These are phyloP conservation scores for Carassius gibelio DNA, from an alignment of 2,113 vertebrate species.

Conservation along the genomic window DNA sequence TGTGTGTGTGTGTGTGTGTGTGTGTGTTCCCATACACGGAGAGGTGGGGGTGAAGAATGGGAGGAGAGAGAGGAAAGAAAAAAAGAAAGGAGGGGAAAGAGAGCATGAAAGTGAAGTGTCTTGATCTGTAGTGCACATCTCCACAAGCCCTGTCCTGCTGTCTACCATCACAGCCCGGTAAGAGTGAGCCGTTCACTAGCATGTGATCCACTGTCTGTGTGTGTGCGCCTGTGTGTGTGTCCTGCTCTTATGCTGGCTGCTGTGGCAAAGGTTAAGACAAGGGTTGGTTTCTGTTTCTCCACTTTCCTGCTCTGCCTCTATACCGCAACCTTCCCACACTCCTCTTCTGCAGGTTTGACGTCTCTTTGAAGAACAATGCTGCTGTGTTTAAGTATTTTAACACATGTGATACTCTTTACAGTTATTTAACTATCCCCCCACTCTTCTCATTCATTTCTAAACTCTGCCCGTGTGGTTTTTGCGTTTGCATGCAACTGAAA, in stretches of 20 bases:
- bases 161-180: conserved; percentile 49
- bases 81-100: conserved; percentile 47
- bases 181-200: conserved; percentile 15
- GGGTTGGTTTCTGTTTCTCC: conserved; percentile 7
- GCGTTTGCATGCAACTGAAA: conserved; percentile 18
- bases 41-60: conserved; percentile 64
- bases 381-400: conserved; percentile 49
- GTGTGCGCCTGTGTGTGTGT: not conserved
- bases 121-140: conserved; percentile 48
- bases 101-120: conserved; percentile 52
- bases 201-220: not conserved
- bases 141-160: conserved; percentile 34
- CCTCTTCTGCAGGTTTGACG: conserved; percentile 9
- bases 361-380: conserved; percentile 28
- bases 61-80: conserved; percentile 64
- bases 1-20: conserved; percentile 54
- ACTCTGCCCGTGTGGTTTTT: conserved; percentile 13
- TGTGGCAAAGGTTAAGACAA: conserved; percentile 30
- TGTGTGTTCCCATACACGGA: conserved; percentile 77
- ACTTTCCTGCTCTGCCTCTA: conserved; percentile 12
- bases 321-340: not conserved
- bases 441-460: conserved; percentile 22
- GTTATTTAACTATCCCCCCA: conserved; percentile 12
- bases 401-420: conserved; percentile 47
- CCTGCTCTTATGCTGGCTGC: not conserved